A percentile compares a stretch with the other conserved stretches of the same genome.
Evolutionary conservation across 2,888 invertebrate species (phyloP).

Genomic region (Brenthis hecate): DNA sequence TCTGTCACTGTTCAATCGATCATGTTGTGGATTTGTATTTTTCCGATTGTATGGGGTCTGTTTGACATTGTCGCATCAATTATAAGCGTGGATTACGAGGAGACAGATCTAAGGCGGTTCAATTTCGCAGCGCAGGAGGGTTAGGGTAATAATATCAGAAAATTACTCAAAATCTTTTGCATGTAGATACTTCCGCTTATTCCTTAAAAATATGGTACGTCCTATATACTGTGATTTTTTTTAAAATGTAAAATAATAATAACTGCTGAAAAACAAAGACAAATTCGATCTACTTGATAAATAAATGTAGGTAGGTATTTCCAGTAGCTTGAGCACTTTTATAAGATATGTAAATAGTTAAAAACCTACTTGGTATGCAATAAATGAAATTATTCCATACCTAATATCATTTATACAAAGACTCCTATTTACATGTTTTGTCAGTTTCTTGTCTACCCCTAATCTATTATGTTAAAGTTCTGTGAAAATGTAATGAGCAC

Average conservation of each 20-base stretch:
- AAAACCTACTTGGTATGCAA: no score
- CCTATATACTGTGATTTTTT: no score
- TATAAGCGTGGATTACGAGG: constrained; percentile 77
- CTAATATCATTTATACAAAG: not conserved
- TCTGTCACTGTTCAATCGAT: constrained; percentile 64
- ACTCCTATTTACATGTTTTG: constrained; percentile 5
- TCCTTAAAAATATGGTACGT: not conserved
- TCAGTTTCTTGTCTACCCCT: constrained; percentile 20
- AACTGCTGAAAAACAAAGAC: no score
- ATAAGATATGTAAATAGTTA: not conserved
- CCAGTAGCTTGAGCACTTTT: not conserved
- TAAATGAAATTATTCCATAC: not conserved
- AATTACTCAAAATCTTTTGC: constrained; percentile 53
- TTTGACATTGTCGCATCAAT: constrained; percentile 81
- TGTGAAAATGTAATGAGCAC: constrained; percentile 53
- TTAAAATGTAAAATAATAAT: no score
- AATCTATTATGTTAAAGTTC: constrained; percentile 39
- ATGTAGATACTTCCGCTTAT: constrained; percentile 26
- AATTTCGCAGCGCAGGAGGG: constrained; percentile 60
- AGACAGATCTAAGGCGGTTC: constrained; percentile 80
- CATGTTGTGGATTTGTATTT: constrained; percentile 78
- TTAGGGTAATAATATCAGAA: constrained; percentile 62
- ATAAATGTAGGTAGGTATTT: no score
- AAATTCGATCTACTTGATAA: no score
- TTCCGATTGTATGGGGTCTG: constrained; percentile 75